These are phyloP conservation scores for Onthophagus taurus DNA, from an alignment of 1,140 invertebrate genomes.

Conservation along the genomic window DNA sequence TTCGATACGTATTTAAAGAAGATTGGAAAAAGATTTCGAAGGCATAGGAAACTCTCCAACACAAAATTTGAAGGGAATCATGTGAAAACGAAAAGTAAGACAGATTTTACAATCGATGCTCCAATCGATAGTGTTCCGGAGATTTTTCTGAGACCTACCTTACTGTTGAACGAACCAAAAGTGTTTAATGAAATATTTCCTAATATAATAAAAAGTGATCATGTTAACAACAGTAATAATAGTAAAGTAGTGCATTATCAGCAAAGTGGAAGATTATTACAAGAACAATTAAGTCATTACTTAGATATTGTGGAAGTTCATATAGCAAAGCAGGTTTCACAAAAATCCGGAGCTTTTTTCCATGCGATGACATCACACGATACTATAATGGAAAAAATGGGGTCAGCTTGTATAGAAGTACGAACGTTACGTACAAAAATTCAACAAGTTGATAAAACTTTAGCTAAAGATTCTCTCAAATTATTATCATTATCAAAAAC, in stretches of 20 bases:
- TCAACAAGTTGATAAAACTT: slow-evolving; percentile 61
- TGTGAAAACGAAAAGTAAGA: slow-evolving; percentile 16
- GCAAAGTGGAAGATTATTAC: slow-evolving; percentile 41
- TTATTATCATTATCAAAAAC: slow-evolving; percentile 60
- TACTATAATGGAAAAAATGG: slow-evolving; percentile 81
- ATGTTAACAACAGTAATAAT: slow-evolving; percentile 28
- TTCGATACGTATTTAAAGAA: slow-evolving; percentile 83
- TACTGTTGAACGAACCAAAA: slow-evolving; percentile 70
- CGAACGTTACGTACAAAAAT: slow-evolving; percentile 60
- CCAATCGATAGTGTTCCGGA: slow-evolving; percentile 60
- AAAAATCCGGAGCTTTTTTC: slow-evolving; percentile 93
- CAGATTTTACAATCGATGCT: slow-evolving; percentile 40
- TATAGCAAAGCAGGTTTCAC: slow-evolving; percentile 92
- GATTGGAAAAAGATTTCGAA: slow-evolving; percentile 52
- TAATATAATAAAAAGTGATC: slow-evolving; percentile 32
- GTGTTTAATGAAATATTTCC: slow-evolving; percentile 86
- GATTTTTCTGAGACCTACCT: slow-evolving; percentile 76
- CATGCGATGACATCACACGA: slow-evolving; percentile 95
- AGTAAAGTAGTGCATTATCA: too few relatives aligned
- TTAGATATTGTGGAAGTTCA: slow-evolving; percentile 92
- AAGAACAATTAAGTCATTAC: slow-evolving; percentile 79
- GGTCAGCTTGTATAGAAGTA: slow-evolving; percentile 70
- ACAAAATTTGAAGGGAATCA: slow-evolving; percentile 36
- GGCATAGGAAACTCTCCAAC: slow-evolving; percentile 43
- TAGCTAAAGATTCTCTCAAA: slow-evolving; percentile 72